Evolutionary conservation across 2,888 invertebrate genomes (phyloP), one percentile per base, ranked within the genome.

Genomic region (Machimus atricapillus): DNA sequence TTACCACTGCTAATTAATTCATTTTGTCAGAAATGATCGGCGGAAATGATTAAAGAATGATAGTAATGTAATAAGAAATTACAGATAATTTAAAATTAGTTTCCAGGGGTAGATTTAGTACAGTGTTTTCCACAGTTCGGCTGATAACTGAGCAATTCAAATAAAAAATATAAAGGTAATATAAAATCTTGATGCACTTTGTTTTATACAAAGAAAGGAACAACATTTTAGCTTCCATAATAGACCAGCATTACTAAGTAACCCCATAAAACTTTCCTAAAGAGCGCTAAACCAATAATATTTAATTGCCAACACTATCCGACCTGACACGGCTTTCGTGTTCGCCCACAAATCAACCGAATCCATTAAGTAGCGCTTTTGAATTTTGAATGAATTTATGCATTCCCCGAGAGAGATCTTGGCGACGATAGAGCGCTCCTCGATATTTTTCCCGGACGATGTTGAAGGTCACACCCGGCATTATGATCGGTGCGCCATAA

Each of bases 401-500:
- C 66, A 66, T 66, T 66, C 66, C 3, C 27, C 66, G 12, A 7
- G 23, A 23, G 19, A 66, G 66, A 66, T 66, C 66, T 66, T 66
- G 14, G 66, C 27, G 66, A 66, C 66, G 66, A 66, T 66, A 66
- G 66, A 66, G 23, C 66, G 66, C 27, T 19, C 66, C 66, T 9
- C 66, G 66, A 5, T 27, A 66, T 66, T 66, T 58, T 58, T 23
- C 12, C 23, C 66, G 8, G 23, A 12, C 66, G 27, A 27, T 56
- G 23, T 27, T 23, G 76, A 76, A 76, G 79, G 79, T 46, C 79
- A 79, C 37, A 40, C 40, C 19, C 79, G 43, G 23, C 19, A 46
- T 79, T 79, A 79, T 79, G 79, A 79, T 46, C 43, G 43, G 43
- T 46, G 23, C 52, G 19, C 43, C 27, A 79, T 79, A 79, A 79